Conservation (phyloP, 2,888 invertebrate genomes). For the Tolmerus cingulatus region DNA sequence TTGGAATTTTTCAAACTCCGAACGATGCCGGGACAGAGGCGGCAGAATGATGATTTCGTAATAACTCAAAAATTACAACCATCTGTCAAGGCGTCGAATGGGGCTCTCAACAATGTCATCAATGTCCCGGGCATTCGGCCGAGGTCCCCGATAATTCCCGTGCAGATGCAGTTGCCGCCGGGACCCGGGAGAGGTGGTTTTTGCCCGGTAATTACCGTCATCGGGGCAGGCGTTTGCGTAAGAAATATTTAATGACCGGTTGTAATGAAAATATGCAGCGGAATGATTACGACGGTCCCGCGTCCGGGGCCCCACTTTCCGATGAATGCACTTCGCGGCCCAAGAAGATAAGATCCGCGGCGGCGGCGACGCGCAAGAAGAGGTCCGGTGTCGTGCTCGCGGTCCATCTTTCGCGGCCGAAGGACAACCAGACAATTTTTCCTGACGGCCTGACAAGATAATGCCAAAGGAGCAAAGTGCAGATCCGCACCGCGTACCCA, state of each 20-base stretch:
- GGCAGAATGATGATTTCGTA: neutral
- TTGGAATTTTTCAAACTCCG: neutral
- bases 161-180: neutral
- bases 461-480: slow-evolving; percentile 29
- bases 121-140: neutral
- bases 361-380: neutral
- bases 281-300: neutral
- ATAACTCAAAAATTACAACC: slow-evolving; percentile 10
- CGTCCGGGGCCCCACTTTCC: neutral
- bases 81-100: slow-evolving; percentile 31
- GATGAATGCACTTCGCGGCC: slow-evolving; percentile 5
- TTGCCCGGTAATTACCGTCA: slow-evolving; percentile 27
- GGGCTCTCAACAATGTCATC: slow-evolving; percentile 28
- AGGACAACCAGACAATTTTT: slow-evolving; percentile 29
- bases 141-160: neutral
- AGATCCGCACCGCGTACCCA: neutral
- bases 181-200: neutral
- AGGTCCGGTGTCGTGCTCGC: neutral
- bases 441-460: slow-evolving; percentile 25
- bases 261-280: slow-evolving; percentile 23
- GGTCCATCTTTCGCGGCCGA: neutral
- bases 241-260: slow-evolving; percentile 34
- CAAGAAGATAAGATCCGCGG: neutral
- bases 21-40: neutral
- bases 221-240: slow-evolving; percentile 29